Evolutionary conservation across 2,797 vertebrate genomes (phyloP).

Genomic region (Pipistrellus pipistrellus): DNA sequence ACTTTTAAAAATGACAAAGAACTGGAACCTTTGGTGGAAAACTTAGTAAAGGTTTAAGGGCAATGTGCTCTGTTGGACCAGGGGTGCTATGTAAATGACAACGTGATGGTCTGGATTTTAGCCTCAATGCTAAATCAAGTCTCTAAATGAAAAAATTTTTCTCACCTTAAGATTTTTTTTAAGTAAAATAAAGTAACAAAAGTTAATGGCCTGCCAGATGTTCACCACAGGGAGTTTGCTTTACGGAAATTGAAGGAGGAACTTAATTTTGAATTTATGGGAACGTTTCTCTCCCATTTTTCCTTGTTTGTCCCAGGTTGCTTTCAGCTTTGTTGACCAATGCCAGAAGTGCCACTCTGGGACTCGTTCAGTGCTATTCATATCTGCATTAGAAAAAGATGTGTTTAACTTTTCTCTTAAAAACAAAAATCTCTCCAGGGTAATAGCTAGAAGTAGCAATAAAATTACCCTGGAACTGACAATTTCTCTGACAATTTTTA

Average conservation of each 20-base stretch:
- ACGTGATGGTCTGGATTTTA: background rate
- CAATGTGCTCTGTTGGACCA: background rate
- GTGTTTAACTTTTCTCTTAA: conserved; percentile 62
- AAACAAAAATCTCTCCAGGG: background rate
- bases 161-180: conserved; percentile 74
- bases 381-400: conserved; percentile 67
- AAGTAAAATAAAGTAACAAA: conserved; percentile 81
- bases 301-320: conserved; percentile 66
- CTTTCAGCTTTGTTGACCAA: conserved; percentile 61
- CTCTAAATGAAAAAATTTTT: conserved; percentile 50
- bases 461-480: conserved; percentile 57
- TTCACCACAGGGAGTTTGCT: conserved; percentile 72
- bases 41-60: conserved; percentile 2
- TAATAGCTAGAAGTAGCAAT: conserved; percentile 33
- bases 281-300: conserved; percentile 48
- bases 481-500: conserved; percentile 56
- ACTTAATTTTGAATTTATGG: conserved; percentile 84
- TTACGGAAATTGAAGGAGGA: conserved; percentile 80
- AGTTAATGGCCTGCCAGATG: conserved; percentile 71
- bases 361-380: conserved; percentile 61
- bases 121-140: background rate
- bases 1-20: conserved; percentile 54
- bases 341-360: conserved; percentile 46
- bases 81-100: background rate
- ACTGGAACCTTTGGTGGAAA: conserved; percentile 48